A percentile compares a stretch with the other conserved stretches of the same genome.
Conservation (phyloP, 2,113 vertebrate genomes). For the Neodon shergylaensis region DNA sequence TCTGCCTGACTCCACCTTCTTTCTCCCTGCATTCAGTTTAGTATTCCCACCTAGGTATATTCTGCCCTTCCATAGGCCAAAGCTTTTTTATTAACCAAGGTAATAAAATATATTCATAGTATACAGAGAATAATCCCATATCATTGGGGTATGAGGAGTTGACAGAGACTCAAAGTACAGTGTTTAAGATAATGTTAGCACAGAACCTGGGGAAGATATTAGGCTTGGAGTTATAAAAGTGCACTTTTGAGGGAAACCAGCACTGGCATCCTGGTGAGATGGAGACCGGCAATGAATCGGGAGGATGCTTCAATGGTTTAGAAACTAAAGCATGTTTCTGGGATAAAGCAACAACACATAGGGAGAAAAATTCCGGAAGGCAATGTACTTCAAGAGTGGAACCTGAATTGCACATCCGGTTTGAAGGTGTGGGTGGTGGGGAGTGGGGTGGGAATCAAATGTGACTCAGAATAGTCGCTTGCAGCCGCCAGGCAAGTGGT, state of each 20-base stretch:
- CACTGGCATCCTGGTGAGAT: background rate
- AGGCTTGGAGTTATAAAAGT: background rate
- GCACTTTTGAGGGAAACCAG: background rate
- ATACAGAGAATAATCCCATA: too few relatives aligned
- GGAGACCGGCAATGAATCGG: background rate
- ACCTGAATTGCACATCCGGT: background rate
- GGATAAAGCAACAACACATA: background rate
- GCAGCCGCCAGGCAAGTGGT: background rate
- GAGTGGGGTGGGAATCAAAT: background rate
- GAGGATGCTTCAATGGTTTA: fast-evolving
- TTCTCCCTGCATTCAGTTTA: too few relatives aligned
- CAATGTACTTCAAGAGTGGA: background rate
- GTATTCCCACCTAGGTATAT: too few relatives aligned
- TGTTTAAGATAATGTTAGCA: background rate
- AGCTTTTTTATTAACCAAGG: too few relatives aligned
- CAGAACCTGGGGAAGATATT: background rate
- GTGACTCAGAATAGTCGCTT: background rate
- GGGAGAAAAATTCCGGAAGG: background rate
- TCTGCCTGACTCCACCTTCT: too few relatives aligned
- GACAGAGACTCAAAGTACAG: background rate
- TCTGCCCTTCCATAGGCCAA: too few relatives aligned
- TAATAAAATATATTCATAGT: too few relatives aligned
- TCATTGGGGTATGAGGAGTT: background rate
- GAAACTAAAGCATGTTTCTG: background rate
- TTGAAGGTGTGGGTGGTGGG: background rate